Evolutionary conservation across 2,888 invertebrate genomes (phyloP), one percentile per base, ranked within the genome.

Genomic region (Cynaeus angustus): DNA sequence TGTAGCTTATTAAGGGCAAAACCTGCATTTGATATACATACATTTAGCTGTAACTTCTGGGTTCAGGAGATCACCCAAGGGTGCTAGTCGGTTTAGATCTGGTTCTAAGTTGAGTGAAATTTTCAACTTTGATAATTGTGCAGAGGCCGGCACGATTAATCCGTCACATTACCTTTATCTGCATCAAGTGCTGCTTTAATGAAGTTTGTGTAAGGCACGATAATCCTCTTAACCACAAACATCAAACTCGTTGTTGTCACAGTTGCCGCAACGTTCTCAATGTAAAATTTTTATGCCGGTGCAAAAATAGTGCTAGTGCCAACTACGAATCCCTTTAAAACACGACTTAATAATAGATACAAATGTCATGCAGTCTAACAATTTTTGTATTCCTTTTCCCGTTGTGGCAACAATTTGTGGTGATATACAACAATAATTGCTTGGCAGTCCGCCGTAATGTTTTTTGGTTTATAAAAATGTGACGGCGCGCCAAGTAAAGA

Each of bases 1-100:
- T 76, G 75, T 75, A 76, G 75, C 72, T 78, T 79, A 79, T 41
- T 41, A 52, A 30, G 67, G 21, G 28, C 53, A 43, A 26, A 68
- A 46, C 56, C 68, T 52, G 38, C 53, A 65, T 65, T 64, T 65
- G 50, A 56, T 66, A 66, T 66, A 58, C 66, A 67, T 67, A 59
- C 50, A 67, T 67, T 67, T 50, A 8, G 33, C 37, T 1, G 12
- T 21, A 21, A 56, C 37, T 53, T 59, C 30, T 30, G 21, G 45
- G 59, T 46, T n/a, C 38, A 48, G n/a, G 28, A 46, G 45, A 59
- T 38, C n/a, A 52, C 62, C 50, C 26, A 3, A 38, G 52, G 43
- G 62, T 61, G 12, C 26, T 7, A 30, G 45, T 58, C 9, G 16
- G 37, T 45, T 12, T 45, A 28, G 28, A 9, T 38, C 12, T n/a